Evolutionary conservation across 1,140 invertebrate genomes (phyloP), one percentile per base, ranked within the genome.

Genomic region (Bombus affinis): DNA sequence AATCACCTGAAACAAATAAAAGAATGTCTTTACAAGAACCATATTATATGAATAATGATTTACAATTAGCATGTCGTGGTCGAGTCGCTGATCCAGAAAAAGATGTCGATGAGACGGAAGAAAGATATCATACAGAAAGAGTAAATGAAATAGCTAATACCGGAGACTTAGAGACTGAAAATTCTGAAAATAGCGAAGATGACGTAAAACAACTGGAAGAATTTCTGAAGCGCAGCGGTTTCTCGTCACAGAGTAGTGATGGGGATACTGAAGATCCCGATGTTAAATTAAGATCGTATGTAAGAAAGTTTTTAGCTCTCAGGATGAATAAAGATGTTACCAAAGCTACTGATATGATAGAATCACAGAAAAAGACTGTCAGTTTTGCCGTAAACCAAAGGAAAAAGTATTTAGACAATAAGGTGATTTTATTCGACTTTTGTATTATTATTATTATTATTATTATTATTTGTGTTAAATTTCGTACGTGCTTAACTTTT

Each of bases 21-120:
- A 95, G 97, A 76, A 96, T 96, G 93, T 97, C 97, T 12, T 92
- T 97, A 32, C 97, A 97, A 93, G 97, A 97, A 90, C 96, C 97
- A 3, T 97, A 97, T 79, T 96, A 96, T 90, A 95, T 97, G 81
- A 96, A 97, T 86, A 96, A 96, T 80, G 96, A 96, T 93, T 93
- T 94, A 22, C 94, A 94, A 39, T 25, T 93, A 18, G 53, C 94
- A 15, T 92, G 92, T 59, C 90, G 92, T 70, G 92, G 89, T 5
- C 91, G 82, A 66, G 89, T 93, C 25, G 86, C 93, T 13, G 94
- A 95, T 81, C 95, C 94, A 1, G 95, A 95, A 78, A 95, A 95
- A 47, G 95, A 95, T 74, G 93, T 95, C 5, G 94, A 95, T 42
- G 94, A 95, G 71, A 92, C 92, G 13, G 95, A 95, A 77, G 95